A percentile compares a stretch with the other conserved stretches of the same genome.
Evolutionary conservation across 2,797 vertebrate species (phyloP).

Genomic region (Eospalax fontanierii): DNA sequence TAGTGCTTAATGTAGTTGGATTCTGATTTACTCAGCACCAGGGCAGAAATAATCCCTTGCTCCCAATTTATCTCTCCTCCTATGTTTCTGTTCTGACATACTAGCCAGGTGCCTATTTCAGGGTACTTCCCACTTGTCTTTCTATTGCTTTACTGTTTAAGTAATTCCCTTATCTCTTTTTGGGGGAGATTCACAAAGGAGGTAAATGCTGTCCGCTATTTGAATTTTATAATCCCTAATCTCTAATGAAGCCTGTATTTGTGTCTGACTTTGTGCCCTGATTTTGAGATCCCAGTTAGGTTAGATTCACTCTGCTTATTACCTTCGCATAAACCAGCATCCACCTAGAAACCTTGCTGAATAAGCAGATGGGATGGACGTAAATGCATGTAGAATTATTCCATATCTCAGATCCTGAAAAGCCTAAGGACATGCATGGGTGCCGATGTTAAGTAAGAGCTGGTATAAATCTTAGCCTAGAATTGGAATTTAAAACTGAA

Average conservation of each 20-base stretch:
- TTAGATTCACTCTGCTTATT: background rate
- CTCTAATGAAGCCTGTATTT: background rate
- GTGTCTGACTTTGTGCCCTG: background rate
- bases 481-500: conserved; percentile 72
- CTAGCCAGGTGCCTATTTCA: background rate
- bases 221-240: background rate
- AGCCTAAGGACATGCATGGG: conserved; percentile 53
- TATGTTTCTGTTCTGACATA: background rate
- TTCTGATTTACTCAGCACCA: background rate
- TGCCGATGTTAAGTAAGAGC: conserved; percentile 53
- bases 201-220: background rate
- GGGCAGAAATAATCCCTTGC: background rate
- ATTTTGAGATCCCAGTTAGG: background rate
- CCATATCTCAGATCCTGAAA: conserved; percentile 72
- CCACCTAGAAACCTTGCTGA: conserved; percentile 70
- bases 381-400: conserved; percentile 81
- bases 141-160: background rate
- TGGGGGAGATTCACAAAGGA: background rate
- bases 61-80: background rate
- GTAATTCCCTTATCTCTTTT: background rate
- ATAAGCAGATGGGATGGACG: conserved; percentile 54
- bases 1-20: background rate
- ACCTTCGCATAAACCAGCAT: background rate
- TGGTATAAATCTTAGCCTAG: conserved; percentile 72
- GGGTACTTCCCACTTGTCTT: background rate